A percentile compares a stretch with the other conserved stretches of the same genome.
Evolutionary conservation across 2,888 invertebrate species (phyloP).

Genomic region (Spilarctia lutea): DNA sequence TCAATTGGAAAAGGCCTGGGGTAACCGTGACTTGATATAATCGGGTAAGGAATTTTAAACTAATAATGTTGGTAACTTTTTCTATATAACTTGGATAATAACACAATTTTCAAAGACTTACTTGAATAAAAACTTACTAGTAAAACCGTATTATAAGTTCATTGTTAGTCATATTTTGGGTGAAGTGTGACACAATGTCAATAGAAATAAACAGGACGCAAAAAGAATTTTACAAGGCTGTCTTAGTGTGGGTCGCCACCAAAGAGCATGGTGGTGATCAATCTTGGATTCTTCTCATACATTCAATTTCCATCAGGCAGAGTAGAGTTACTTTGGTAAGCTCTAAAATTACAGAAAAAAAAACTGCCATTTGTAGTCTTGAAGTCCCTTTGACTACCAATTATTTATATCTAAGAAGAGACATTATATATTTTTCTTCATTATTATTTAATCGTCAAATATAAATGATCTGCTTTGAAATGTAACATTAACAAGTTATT

Average conservation of each 20-base stretch:
- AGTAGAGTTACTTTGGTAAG: too few relatives aligned
- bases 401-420: neutral
- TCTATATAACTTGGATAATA: too few relatives aligned
- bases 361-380: neutral
- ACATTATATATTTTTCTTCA: neutral
- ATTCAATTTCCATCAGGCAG: too few relatives aligned
- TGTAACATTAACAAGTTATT: neutral
- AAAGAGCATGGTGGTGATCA: too few relatives aligned
- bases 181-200: neutral
- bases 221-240: too few relatives aligned
- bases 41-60: neutral
- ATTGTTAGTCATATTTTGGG: neutral
- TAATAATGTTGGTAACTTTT: neutral
- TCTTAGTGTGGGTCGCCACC: too few relatives aligned
- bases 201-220: neutral
- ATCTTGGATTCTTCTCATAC: too few relatives aligned
- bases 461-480: neutral
- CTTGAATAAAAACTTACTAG: neutral
- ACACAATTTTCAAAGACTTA: neutral
- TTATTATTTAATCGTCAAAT: neutral
- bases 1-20: conserved; percentile 12
- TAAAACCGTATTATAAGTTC: neutral
- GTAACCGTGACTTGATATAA: neutral
- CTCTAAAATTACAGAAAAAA: too few relatives aligned
- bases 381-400: neutral